Evolutionary conservation across 1,140 invertebrate genomes (phyloP), one percentile per base, ranked within the genome.

Genomic region (Diorhabda sublineata): DNA sequence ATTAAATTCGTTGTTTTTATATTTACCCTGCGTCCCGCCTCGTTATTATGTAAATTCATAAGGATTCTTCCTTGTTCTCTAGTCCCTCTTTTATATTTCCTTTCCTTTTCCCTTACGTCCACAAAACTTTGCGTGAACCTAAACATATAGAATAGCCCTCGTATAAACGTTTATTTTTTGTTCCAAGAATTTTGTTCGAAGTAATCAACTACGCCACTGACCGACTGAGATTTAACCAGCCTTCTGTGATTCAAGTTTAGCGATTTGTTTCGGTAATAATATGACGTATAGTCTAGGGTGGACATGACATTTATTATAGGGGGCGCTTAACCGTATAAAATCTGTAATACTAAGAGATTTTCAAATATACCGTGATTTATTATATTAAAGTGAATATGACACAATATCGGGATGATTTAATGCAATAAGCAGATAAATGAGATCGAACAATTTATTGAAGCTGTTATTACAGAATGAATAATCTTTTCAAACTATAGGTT

Each of bases 11-110:
- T 26, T 26, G 26, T 26, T 26, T 26, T 26, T 56, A 9, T 68
- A 84, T 89, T 88, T 86, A 96, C 94, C 87, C 93, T 86, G 80
- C 95, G 84, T 6, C 96, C 95, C 52, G 94, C 95, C 81, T 97
- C 94, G 79, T 97, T 97, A 81, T 98, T 98, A 80, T 97, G 95
- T 42, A 96, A 83, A 84, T 97, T 96, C 93, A 97, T 97, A 61
- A 97, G 84, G 73, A 90, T 90, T 45, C 92, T 82, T 2, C 91
- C 94, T 77, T 96, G 91, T 63, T 91, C 89, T 58, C 85, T 83
- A 57, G 89, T 90, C 47, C 90, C 89, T 75, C 88, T 83, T 82
- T 86, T 91, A 81, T 78, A 83, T 82, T 87, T 90, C 75, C 86
- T 85, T 86, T 88, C 93, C 58, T 90, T 86, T 80, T 97, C 94